Base-by-base conservation (phyloP, 1,140 invertebrate species). In the Ostrea edulis region DNA sequence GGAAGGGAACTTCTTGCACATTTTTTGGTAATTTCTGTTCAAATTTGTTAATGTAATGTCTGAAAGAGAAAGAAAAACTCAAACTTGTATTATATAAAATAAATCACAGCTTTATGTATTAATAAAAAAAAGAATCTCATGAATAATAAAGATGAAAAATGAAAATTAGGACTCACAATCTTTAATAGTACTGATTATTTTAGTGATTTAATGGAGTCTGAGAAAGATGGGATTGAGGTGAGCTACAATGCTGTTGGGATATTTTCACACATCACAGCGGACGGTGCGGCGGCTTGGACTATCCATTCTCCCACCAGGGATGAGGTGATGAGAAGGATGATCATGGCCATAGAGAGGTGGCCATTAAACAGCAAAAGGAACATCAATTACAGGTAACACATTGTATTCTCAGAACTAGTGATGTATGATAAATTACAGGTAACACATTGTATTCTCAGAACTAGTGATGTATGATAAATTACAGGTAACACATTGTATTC, bases 231-330 rank as follows among this genome's bases (percentile, higher is more conserved):
- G 51, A 99, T 99, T 90, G 98, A 99, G 96, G 98, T 98, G 82
- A 98, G 98, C 92, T 99, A 99, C 95, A 99, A 99, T 96, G 98
- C 98, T 22, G 98, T 98, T 14, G 98, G 98, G 29, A 98, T 99
- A 11, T 96, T 99, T 82, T 97, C 98, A 17, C 98, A 99, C 95
- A 97, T 99, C 95, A 97, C 98, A 4, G 98, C 98, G 0, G 98
- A 99, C 95, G 98, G 98, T 0, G 95, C 96, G 0, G 96, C 96
- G 71, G 96, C 96, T 0, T 99, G 98, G 98, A 97, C 96, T 0
- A 96, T 98, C 5, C 94, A 96, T 11, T 94, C 95, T 29, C 97
- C 97, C 0, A 95, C 95, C 7, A 95, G 98, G 25, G 95, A 96
- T n/a, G 95, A 96, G 51, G 97, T 99, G 7, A 95, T 98, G 2